Evolutionary conservation across 2,888 invertebrate species (phyloP).

Genomic region (Aleiodes testaceus): DNA sequence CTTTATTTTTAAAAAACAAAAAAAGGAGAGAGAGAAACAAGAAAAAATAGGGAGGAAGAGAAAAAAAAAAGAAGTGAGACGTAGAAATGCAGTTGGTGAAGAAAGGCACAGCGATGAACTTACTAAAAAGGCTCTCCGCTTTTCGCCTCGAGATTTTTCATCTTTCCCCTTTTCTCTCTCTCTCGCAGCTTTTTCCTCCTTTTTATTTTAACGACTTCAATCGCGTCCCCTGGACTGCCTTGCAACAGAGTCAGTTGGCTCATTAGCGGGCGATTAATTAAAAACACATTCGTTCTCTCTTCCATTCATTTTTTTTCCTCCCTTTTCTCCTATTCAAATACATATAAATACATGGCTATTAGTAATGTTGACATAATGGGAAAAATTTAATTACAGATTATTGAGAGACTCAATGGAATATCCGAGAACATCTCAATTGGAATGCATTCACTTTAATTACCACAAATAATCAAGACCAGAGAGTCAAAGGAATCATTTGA

Average conservation of each 20-base stretch:
- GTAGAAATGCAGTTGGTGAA: constrained; percentile 35
- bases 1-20: constrained; percentile 42
- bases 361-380: neutral
- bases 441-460: constrained; percentile 5
- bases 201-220: neutral
- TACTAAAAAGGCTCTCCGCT: constrained; percentile 23
- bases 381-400: too few species aligned
- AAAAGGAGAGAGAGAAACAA: constrained; percentile 43
- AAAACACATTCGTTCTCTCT: constrained; percentile 53
- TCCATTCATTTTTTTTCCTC: neutral
- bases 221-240: constrained; percentile 38
- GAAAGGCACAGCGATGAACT: constrained; percentile 18
- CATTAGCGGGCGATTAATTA: constrained; percentile 70
- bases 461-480: neutral
- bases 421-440: too few species aligned
- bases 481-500: too few species aligned
- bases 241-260: constrained; percentile 56
- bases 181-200: constrained; percentile 28
- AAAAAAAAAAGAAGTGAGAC: constrained; percentile 33
- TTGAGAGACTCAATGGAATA: too few species aligned
- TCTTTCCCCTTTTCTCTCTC: constrained; percentile 33
- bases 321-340: neutral
- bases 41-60: constrained; percentile 3
- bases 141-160: constrained; percentile 35
- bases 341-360: neutral